These are phyloP conservation scores for Rhamnusium bicolor DNA, from an alignment of 2,888 invertebrate genomes.

Conservation along the genomic window DNA sequence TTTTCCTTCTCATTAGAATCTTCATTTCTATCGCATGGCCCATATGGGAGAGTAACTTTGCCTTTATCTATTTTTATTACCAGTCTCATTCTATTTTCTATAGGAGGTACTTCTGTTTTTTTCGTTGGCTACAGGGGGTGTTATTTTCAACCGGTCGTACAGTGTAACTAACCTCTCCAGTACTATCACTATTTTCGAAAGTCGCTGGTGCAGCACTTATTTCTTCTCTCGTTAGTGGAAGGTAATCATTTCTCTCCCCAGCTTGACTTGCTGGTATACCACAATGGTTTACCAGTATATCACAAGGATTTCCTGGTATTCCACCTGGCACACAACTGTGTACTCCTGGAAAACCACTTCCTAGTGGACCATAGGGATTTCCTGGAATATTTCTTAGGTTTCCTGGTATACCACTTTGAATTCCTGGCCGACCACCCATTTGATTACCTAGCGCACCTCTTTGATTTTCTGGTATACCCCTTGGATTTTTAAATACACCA, in stretches of 20 bases:
- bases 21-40: conserved; percentile 7
- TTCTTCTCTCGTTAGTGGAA: background rate
- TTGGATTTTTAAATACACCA: too few relatives aligned
- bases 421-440: background rate
- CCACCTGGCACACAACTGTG: too few relatives aligned
- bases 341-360: too few relatives aligned
- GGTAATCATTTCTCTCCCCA: background rate
- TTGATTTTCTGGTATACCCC: too few relatives aligned
- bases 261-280: background rate
- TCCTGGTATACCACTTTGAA: background rate
- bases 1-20: conserved; percentile 32
- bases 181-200: background rate
- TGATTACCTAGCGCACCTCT: too few relatives aligned
- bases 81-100: conserved; percentile 14
- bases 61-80: conserved; percentile 23
- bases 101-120: background rate
- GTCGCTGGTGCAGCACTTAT: background rate
- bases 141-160: background rate
- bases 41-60: background rate
- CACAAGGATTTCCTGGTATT: background rate
- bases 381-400: background rate
- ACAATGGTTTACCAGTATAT: background rate
- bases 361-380: background rate
- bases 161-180: background rate
- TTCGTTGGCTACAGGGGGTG: too few relatives aligned